These are phyloP conservation scores for Gallinago paraguaiae DNA, from an alignment of 2,113 vertebrate genomes.

Conservation along the genomic window DNA sequence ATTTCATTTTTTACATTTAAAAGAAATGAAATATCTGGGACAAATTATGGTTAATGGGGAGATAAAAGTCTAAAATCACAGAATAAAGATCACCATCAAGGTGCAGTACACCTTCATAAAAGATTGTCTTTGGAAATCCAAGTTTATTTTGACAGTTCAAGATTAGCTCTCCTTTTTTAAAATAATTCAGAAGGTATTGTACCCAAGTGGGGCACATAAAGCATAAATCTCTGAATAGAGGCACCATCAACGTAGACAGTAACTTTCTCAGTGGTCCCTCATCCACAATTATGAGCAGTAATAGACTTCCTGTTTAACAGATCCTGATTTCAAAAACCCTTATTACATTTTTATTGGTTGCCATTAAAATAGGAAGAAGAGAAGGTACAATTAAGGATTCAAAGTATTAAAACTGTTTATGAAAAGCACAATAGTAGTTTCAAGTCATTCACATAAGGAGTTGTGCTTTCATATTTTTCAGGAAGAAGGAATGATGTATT, in stretches of 20 bases:
- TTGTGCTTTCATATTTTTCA: not conserved
- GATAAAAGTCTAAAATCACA: not conserved
- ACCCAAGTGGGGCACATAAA: not conserved
- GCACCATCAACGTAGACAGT: not conserved
- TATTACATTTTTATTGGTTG: not conserved
- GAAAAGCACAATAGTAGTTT: not conserved
- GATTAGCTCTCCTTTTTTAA: not conserved
- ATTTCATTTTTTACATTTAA: not conserved
- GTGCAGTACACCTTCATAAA: not conserved
- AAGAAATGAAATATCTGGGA: not conserved
- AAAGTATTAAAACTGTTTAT: not conserved
- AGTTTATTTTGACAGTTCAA: slow-evolving; percentile 6
- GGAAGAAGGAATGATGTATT: not conserved
- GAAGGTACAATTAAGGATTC: not conserved
- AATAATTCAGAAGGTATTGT: not conserved
- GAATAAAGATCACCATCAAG: not conserved
- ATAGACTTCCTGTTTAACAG: not conserved
- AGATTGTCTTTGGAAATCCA: not conserved
- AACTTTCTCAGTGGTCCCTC: not conserved
- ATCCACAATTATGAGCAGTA: not conserved
- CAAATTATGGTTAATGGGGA: not conserved
- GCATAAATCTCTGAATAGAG: not conserved
- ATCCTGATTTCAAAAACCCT: not conserved
- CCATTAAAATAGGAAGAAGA: not conserved
- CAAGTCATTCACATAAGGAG: not conserved